Percentiles rank a stretch among this genome's conserved stretches.
Evolutionary conservation across 2,888 invertebrate species (phyloP).

Genomic region (Agrochola litura): DNA sequence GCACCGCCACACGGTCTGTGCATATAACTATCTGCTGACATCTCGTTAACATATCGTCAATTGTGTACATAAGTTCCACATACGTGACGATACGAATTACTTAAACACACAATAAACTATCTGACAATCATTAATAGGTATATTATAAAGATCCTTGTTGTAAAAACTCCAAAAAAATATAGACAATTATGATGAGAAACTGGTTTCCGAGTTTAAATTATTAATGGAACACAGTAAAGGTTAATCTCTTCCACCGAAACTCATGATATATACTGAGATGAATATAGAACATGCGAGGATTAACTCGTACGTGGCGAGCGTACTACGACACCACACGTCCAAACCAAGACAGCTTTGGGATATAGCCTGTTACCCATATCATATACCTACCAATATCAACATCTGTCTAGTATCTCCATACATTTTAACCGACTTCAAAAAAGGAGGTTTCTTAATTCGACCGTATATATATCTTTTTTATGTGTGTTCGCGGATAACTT

Average conservation of each 20-base stretch:
- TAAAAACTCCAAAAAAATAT: neutral
- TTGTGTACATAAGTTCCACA: constrained; percentile 34
- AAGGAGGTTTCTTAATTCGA: no score
- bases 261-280: constrained; percentile 61
- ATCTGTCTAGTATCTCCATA: constrained; percentile 24
- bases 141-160: neutral
- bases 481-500: no score
- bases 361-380: constrained; percentile 32
- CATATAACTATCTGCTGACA: constrained; percentile 58
- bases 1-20: constrained; percentile 65
- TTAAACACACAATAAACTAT: constrained; percentile 10
- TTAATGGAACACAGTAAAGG: constrained; percentile 52
- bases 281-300: constrained; percentile 63
- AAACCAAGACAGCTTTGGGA: constrained; percentile 49
- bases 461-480: no score
- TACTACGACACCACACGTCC: constrained; percentile 61
- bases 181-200: constrained; percentile 6
- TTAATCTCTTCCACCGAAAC: constrained; percentile 61
- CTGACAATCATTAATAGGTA: constrained; percentile 5
- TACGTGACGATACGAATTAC: constrained; percentile 9
- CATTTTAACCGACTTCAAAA: neutral
- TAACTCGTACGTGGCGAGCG: constrained; percentile 60
- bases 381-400: constrained; percentile 44
- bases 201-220: constrained; percentile 40
- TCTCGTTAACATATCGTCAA: constrained; percentile 43